Evolutionary conservation across 2,113 vertebrate species (phyloP), one percentile per base, ranked within the genome.

Genomic region (Channa argus): DNA sequence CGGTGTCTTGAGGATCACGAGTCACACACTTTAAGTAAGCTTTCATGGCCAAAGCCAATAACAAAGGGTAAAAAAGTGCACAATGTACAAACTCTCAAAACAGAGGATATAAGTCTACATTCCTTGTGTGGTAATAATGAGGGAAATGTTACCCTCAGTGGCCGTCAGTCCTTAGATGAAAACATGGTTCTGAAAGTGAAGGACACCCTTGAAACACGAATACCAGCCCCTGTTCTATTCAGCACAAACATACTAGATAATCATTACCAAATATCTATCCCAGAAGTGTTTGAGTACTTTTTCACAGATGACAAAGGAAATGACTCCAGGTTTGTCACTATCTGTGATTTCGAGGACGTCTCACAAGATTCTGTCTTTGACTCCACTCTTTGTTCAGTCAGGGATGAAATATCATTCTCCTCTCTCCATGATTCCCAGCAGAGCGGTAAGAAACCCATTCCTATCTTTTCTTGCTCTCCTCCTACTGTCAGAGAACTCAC

Each of bases 331-430:
- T 59, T 67, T 39, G 14, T 82, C 39, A 75, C 46, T 0, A 43
- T 71, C 54, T 80, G 8, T 46, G 59, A 83, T 38, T 77, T 14
- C 3, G 63, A 76, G 10, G 80, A 88, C 0, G 79, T 94, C 63
- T 95, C 95, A 0, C 86, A 94, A 65, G 89, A 94, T 0, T 94
- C 96, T 71, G 87, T 91, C 66, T 96, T 94, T 0, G 95, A 97
- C 13, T 92, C 92, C 71, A 88, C 95, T 39, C 94, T 95, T 59
- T 94, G 92, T 2, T 89, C 78, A 94, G 5, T 86, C 71, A 56
- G 69, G 58, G 70, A 63, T 49, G 81, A 84, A 10, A 72, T 71
- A 7, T 60, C 79, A 46, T 38, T 89, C 71, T 82, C 74, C 64
- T 68, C 77, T 44, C 51, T 84, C 49, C 69, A 39, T 34, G 41